Percentiles rank a stretch among this genome's conserved stretches.
Evolutionary conservation across 2,797 vertebrate genomes (phyloP).

Genomic region (Myotis myotis): DNA sequence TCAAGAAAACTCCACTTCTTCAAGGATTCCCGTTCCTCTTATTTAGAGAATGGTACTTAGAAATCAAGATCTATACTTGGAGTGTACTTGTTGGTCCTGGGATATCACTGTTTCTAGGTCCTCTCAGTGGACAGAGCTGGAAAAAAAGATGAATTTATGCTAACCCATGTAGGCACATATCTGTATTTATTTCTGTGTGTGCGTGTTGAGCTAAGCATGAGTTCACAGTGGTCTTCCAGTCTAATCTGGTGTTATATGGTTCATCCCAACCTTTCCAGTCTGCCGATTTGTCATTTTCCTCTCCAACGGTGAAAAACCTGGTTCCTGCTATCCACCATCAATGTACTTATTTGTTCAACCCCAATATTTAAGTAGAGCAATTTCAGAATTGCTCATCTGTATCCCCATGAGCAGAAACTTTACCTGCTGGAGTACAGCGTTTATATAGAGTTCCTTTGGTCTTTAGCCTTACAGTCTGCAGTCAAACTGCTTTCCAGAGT

Average conservation of each 20-base stretch:
- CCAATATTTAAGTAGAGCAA: not conserved
- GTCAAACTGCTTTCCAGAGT: not conserved
- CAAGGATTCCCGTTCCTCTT: not conserved
- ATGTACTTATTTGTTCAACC: not conserved
- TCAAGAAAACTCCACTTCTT: not conserved
- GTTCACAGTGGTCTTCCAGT: not conserved
- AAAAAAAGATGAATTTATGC: not conserved
- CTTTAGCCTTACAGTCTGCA: not conserved
- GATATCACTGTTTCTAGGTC: not conserved
- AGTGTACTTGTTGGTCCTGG: not conserved
- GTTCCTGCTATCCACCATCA: not conserved
- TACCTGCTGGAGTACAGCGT: not conserved
- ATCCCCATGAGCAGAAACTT: not conserved
- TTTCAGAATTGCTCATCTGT: not conserved
- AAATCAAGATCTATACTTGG: not conserved
- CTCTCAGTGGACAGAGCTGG: not conserved
- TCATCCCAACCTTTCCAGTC: not conserved
- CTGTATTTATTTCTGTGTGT: not conserved
- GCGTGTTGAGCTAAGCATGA: not conserved
- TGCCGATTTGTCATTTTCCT: not conserved
- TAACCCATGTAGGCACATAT: not conserved
- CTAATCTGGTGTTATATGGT: not conserved
- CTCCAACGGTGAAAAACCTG: not conserved
- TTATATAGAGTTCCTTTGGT: not conserved
- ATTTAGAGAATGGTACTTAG: not conserved